Evolutionary conservation across 1,140 invertebrate species (phyloP), one percentile per base, ranked within the genome.

Genomic region (Harpegnathos saltator): DNA sequence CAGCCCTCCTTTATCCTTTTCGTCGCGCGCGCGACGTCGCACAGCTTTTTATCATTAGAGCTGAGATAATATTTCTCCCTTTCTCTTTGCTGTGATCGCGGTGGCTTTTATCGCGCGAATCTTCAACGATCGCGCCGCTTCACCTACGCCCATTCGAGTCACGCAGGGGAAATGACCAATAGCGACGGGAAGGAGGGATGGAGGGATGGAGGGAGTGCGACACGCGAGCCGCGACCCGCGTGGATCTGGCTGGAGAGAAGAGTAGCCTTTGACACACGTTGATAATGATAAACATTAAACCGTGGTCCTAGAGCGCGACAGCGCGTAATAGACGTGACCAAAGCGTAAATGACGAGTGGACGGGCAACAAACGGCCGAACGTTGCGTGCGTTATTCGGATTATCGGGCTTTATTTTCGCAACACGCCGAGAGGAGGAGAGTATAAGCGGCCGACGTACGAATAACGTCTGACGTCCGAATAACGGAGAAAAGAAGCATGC

Each of bases 71-170:
- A 7, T n/a, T 68, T 12, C 19, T 14, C 19, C 56, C 33, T 58
- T 69, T 48, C 17, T 22, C 22, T 17, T 52, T 14, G 3, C 12
- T 19, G 17, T 44, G n/a, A 77, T 24, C 17, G 12, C 3, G 5
- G 1, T 7, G 15, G n/a, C 24, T 69, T 69, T 69, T 59, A 44
- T 78, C 33, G 48, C 33, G 48, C 33, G 52, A 5, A 58, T 58
- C 0, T 44, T 69, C 3, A 56, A 56, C 48, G 22, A 29, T 5
- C 33, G 22, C 33, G 24, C 22, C 48, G n/a, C n/a, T n/a, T n/a
- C n/a, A 38, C 22, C 54, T 66, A 66, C 74, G 12, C 15, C 9
- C 14, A 38, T 68, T 19, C 19, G 75, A 78, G 17, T 78, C 75
- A 77, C 54, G 50, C 19, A 14, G 11, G 22, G 4, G 24, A 65